A percentile compares a stretch with the other conserved stretches of the same genome.
phyloP scores from a whole-genome alignment of 1,140 invertebrate species.

The Halotydeus destructor region DNA sequence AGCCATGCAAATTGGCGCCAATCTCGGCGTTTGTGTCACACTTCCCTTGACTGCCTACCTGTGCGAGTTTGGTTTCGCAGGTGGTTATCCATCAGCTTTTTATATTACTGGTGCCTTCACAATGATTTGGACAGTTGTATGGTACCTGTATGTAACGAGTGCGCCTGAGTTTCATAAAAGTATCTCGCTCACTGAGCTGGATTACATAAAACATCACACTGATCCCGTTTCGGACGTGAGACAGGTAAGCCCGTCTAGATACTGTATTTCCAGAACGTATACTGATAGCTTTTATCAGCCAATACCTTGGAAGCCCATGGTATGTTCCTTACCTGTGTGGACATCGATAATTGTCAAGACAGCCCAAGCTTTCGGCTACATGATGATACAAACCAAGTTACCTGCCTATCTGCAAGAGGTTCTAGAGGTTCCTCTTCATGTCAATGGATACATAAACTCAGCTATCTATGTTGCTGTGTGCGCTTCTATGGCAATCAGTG shows the following conservation, averaged over 20 bases:
- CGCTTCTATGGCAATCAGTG: too few relatives aligned
- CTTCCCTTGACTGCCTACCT: conserved; percentile 29
- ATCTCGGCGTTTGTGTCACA: conserved; percentile 29
- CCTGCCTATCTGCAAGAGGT: conserved; percentile 14
- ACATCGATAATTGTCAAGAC: conserved; percentile 30
- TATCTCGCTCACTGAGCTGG: conserved; percentile 26
- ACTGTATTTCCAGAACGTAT: too few relatives aligned
- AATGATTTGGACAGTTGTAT: conserved; percentile 7
- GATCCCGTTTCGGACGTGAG: background rate
- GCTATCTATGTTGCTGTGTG: conserved; percentile 1
- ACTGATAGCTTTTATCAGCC: background rate
- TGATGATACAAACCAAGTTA: conserved; percentile 9
- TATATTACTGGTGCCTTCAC: conserved; percentile 16
- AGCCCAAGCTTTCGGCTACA: conserved; percentile 26
- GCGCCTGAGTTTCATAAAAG: conserved; percentile 23
- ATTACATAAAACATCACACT: conserved; percentile 22
- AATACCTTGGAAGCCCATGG: conserved; percentile 22
- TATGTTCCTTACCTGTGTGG: conserved; percentile 28
- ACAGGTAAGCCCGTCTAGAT: too few relatives aligned
- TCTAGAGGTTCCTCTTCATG: conserved; percentile 10
- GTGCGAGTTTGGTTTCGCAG: conserved; percentile 16
- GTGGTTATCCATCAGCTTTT: conserved; percentile 17
- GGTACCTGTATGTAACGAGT: conserved; percentile 5
- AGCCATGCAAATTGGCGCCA: conserved; percentile 17
- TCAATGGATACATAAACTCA: conserved; percentile 6